These are phyloP conservation scores for Acanthurus leucopareius DNA, from an alignment of 2,797 vertebrate genomes.

Conservation along the genomic window DNA sequence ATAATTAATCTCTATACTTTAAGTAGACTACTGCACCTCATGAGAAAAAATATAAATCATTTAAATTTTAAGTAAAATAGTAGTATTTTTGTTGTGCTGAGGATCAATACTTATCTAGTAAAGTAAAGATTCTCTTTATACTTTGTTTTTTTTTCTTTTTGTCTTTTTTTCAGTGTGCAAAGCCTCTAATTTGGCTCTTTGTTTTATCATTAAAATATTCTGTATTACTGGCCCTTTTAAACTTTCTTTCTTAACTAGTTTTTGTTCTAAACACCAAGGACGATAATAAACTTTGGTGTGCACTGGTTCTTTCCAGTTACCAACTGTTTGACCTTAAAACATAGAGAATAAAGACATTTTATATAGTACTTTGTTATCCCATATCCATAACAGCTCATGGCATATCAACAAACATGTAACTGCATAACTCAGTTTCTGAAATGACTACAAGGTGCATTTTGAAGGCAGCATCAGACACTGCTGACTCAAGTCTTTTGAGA, in stretches of 20 bases:
- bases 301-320: neutral
- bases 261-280: neutral
- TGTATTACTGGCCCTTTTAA: neutral
- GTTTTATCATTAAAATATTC: neutral
- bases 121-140: neutral
- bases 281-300: neutral
- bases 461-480: conserved; percentile 14
- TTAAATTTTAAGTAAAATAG: neutral
- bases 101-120: neutral
- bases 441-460: neutral
- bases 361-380: neutral
- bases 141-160: too few species aligned
- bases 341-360: neutral
- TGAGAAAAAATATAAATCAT: conserved; percentile 13
- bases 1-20: neutral
- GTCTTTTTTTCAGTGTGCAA: neutral
- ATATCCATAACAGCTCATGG: neutral
- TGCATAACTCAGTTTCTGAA: neutral
- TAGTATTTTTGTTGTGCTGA: neutral
- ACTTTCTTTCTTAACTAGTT: neutral
- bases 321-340: neutral
- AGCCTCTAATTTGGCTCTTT: neutral
- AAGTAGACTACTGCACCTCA: neutral
- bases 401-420: neutral
- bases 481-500: conserved; percentile 1